These are phyloP conservation scores for Aphelenchoides fujianensis DNA, from an alignment of 1,140 invertebrate species.

Conservation along the genomic window DNA sequence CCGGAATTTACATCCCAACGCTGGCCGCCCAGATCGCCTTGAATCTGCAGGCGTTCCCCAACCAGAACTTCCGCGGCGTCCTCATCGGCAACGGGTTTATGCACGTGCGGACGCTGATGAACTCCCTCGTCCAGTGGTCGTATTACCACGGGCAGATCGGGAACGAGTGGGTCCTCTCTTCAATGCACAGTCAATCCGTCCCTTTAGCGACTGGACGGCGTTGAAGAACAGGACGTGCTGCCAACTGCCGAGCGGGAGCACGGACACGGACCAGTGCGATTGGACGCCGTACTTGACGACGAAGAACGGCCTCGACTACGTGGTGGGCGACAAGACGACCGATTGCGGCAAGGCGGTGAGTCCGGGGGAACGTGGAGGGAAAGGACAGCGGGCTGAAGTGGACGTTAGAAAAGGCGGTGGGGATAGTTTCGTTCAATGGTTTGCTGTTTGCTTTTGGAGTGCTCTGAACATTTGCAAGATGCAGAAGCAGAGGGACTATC, in stretches of 20 bases:
- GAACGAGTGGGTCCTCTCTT: background rate
- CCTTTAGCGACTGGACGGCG: conserved; percentile 14
- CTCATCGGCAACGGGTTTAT: conserved; percentile 25
- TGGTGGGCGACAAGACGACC: background rate
- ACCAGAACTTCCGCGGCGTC: conserved; percentile 17
- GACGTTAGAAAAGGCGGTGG: too few species aligned
- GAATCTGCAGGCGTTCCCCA: conserved; percentile 5
- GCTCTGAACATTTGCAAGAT: too few species aligned
- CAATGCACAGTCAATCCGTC: background rate
- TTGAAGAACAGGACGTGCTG: conserved; percentile 22
- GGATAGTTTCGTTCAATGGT: too few species aligned
- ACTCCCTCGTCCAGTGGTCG: conserved; percentile 19
- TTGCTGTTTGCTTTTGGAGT: too few species aligned
- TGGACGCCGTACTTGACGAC: conserved; percentile 8
- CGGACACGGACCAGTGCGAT: conserved; percentile 19
- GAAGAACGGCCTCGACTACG: conserved; percentile 20
- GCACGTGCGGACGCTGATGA: conserved; percentile 17
- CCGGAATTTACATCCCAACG: conserved; percentile 26
- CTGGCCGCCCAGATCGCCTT: conserved; percentile 5
- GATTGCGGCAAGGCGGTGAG: conserved; percentile 11
- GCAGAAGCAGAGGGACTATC: too few species aligned
- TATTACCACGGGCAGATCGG: conserved; percentile 16
- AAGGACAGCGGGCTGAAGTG: too few species aligned
- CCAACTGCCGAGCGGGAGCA: background rate
- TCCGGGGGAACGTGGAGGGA: too few species aligned